Percentiles rank a stretch among this genome's conserved stretches.
These are phyloP conservation scores for Chelidonichthys spinosus DNA, from an alignment of 2,797 vertebrate species.

Conservation along the genomic window DNA sequence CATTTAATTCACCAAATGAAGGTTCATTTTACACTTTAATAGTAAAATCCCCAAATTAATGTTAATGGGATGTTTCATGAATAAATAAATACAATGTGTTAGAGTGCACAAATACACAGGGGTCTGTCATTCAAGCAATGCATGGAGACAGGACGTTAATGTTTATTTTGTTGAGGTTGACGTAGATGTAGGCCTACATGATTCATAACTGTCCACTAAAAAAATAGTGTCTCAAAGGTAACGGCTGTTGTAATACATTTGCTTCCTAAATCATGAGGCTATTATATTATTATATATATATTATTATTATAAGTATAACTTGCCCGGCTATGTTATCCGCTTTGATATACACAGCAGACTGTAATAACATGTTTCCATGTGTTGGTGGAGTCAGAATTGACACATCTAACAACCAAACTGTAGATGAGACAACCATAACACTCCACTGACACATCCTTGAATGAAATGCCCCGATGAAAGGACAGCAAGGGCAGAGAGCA, in stretches of 20 bases:
- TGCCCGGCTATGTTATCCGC: not conserved
- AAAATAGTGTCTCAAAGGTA: not conserved
- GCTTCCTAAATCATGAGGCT: not conserved
- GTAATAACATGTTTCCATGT: conserved; percentile 12
- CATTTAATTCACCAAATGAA: not conserved
- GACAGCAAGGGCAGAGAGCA: conserved; percentile 19
- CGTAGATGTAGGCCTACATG: not conserved
- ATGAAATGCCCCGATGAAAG: conserved; percentile 34
- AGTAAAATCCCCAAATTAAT: not conserved
- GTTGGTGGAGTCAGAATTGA: conserved; percentile 23
- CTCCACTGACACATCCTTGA: conserved; percentile 14
- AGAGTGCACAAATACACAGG: not conserved
- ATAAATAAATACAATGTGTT: not conserved
- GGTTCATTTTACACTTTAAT: not conserved
- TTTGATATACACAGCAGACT: conserved; percentile 19
- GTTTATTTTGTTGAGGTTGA: not conserved
- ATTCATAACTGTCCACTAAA: not conserved
- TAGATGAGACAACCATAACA: conserved; percentile 36
- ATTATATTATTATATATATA: too few species aligned
- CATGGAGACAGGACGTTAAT: not conserved
- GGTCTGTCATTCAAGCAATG: not conserved
- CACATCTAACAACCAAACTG: conserved; percentile 38
- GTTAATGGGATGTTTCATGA: not conserved
- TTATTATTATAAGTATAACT: too few species aligned
- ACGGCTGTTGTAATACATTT: not conserved